Conservation (phyloP, 2,113 vertebrate species). For the Vireo altiloquus region DNA sequence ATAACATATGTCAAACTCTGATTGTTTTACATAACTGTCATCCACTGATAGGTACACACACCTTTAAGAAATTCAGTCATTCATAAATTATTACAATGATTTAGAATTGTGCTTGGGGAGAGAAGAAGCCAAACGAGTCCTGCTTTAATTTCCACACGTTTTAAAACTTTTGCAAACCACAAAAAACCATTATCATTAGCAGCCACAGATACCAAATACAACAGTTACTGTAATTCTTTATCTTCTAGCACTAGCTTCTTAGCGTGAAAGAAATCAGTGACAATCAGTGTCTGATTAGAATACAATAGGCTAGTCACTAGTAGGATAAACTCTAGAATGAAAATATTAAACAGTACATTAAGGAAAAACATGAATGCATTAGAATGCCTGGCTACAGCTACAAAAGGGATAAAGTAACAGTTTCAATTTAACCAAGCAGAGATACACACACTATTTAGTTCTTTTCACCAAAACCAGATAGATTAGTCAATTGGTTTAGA, state of each 20-base stretch:
- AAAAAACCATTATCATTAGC: fast-evolving
- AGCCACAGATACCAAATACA: neutral
- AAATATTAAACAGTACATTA: neutral
- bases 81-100: neutral
- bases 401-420: neutral
- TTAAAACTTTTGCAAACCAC: neutral
- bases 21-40: neutral
- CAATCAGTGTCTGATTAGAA: neutral
- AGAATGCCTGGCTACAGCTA: neutral
- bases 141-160: neutral
- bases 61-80: neutral
- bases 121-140: neutral
- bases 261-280: neutral
- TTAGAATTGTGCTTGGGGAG: neutral
- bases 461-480: neutral
- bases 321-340: neutral
- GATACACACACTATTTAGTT: neutral
- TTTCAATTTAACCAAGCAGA: neutral
- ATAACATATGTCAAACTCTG: neutral
- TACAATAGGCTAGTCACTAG: neutral
- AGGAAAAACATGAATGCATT: neutral
- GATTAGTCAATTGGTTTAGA: neutral
- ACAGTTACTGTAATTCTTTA: neutral
- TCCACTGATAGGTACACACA: neutral
- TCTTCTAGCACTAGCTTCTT: neutral